phyloP scores from a whole-genome alignment of 2,888 invertebrate species.

The Tetranychus piercei region DNA sequence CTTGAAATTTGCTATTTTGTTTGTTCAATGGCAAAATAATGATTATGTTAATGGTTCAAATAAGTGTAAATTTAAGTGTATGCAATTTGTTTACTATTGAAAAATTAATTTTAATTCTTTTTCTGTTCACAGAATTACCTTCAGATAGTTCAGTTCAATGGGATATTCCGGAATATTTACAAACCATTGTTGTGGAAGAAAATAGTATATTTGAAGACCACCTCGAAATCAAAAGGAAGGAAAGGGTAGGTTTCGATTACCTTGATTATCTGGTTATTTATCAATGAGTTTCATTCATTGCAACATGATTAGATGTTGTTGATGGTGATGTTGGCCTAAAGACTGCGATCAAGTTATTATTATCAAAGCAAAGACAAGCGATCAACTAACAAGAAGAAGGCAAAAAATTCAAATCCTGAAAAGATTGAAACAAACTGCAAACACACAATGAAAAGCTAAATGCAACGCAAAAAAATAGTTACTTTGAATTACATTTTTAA shows the following conservation, averaged over 20 bases:
- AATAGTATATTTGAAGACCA: constrained; percentile 34
- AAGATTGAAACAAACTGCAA: too few species aligned
- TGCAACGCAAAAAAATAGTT: too few species aligned
- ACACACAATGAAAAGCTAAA: too few species aligned
- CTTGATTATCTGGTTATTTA: constrained; percentile 9
- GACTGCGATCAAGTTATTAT: neutral
- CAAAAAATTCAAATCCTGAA: too few species aligned
- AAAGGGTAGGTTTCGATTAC: constrained; percentile 11
- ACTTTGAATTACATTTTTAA: neutral
- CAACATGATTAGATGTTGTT: neutral
- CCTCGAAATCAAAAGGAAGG: constrained; percentile 29
- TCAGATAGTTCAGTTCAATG: constrained; percentile 25
- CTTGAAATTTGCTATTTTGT: too few species aligned
- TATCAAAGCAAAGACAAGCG: too few species aligned
- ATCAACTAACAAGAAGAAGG: too few species aligned
- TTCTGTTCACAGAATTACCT: constrained; percentile 13
- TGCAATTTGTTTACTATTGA: too few species aligned
- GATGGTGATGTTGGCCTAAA: neutral
- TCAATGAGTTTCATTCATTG: neutral
- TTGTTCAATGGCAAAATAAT: too few species aligned
- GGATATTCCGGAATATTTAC: constrained; percentile 29
- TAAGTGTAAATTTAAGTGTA: too few species aligned
- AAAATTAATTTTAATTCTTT: neutral
- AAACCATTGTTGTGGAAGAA: constrained; percentile 31
- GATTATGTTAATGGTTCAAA: too few species aligned